Percentiles rank a stretch among this genome's conserved stretches.
These are phyloP conservation scores for Perca schrenkii DNA, from an alignment of 2,113 vertebrate genomes.

Conservation along the genomic window DNA sequence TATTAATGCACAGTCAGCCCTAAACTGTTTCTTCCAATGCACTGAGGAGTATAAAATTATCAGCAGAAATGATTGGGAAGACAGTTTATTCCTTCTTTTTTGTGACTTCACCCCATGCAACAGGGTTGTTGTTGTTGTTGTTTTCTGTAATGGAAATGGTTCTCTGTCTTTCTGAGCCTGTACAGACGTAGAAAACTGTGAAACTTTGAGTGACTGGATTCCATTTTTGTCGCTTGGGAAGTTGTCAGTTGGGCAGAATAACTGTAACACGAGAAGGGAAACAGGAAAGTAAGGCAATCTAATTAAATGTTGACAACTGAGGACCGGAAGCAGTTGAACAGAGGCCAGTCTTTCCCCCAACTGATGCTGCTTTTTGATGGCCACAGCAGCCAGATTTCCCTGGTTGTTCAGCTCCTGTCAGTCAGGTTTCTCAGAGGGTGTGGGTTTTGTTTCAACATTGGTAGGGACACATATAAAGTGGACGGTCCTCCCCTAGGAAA, in stretches of 20 bases:
- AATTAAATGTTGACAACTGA: neutral
- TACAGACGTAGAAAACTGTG: neutral
- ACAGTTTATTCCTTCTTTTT: neutral
- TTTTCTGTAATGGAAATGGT: neutral
- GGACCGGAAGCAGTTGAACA: neutral
- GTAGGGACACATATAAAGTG: no score
- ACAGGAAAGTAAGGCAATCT: neutral
- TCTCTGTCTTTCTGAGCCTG: neutral
- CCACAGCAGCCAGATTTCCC: neutral
- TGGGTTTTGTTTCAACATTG: no score
- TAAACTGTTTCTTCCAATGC: neutral
- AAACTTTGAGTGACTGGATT: neutral
- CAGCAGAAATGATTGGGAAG: neutral
- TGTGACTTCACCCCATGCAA: neutral
- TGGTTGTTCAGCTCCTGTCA: neutral
- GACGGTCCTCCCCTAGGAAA: no score
- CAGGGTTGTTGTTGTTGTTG: no score
- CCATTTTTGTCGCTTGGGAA: neutral
- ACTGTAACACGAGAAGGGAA: neutral
- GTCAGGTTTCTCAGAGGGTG: no score
- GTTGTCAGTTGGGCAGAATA: neutral
- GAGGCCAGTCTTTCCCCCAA: neutral
- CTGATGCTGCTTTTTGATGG: neutral
- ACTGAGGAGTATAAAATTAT: neutral
- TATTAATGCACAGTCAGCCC: neutral